Evolutionary conservation across 2,113 vertebrate genomes (phyloP), one percentile per base, ranked within the genome.

Genomic region (Pituophis catenifer): DNA sequence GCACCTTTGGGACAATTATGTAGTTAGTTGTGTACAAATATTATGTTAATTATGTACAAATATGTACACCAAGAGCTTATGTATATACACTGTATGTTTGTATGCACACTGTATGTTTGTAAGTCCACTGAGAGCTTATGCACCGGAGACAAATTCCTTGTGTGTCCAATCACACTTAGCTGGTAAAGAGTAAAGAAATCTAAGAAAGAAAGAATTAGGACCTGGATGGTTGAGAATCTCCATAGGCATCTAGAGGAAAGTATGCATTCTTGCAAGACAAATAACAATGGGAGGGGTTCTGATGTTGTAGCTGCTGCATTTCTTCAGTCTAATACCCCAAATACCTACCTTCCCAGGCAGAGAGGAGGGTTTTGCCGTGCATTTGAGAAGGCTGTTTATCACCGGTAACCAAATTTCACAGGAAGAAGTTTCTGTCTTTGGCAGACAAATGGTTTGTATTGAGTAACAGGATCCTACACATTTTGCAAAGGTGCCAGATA

Each of bases 391-490:
- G 65, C 92, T 89, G 93, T 93, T 88, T 96, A 94, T 95, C 94
- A 94, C 94, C 86, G 90, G 94, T 85, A 93, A 62, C 53, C 90
- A 93, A 90, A 93, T 94, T 95, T 97, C 95, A 96, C 95, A 97
- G 95, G 93, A 95, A 96, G 92, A 95, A 11, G 92, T 94, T 58
- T 92, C 93, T 95, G 93, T 85, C 89, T 90, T 95, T 95, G 92
- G 95, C 96, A 96, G 96, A 94, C 97, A 97, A 98, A 98, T 97
- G 96, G 97, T 97, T 97, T 97, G 94, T 97, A 95, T 95, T 94
- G 96, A 95, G 94, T 94, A 91, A 91, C 90, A 93, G 94, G 92
- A 95, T 93, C 96, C 96, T 94, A 96, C 97, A 96, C 95, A 95
- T 96, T 95, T 96, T 95, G 94, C 94, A 94, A 95, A 88, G 1